Conservation (phyloP, 2,113 vertebrate species). For the Rhizomys pruinosus region DNA sequence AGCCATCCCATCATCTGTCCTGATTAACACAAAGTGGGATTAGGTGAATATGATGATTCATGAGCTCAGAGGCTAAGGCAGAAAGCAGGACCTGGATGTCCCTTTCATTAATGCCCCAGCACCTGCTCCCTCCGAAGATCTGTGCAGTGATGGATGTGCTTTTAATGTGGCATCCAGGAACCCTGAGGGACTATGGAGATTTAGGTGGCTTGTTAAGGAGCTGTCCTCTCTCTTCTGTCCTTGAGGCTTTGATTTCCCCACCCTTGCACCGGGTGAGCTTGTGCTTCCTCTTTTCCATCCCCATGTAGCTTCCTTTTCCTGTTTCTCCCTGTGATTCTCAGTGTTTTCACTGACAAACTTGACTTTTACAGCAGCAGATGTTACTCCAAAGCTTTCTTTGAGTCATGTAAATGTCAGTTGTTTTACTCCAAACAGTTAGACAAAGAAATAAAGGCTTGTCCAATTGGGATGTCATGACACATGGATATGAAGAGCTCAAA, state of each 20-base stretch:
- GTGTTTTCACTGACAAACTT: background rate
- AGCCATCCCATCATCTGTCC: slow-evolving; percentile 6
- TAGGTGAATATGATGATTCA: slow-evolving; percentile 37
- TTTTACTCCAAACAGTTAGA: background rate
- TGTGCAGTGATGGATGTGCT: background rate
- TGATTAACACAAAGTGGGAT: slow-evolving; percentile 28
- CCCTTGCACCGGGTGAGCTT: background rate
- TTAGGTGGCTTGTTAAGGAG: background rate
- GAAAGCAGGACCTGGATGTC: background rate
- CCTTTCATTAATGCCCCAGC: background rate
- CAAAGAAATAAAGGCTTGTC: background rate
- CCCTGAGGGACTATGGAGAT: background rate
- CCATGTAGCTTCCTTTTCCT: background rate
- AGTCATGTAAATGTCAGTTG: background rate
- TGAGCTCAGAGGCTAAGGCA: background rate
- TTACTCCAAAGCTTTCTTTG: background rate
- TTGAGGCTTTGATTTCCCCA: background rate
- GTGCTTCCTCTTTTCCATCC: background rate
- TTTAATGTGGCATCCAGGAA: slow-evolving; percentile 2
- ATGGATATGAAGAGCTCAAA: background rate
- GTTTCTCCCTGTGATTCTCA: background rate
- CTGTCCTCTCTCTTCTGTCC: background rate
- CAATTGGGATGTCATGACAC: accelerated
- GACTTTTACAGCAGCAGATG: background rate
- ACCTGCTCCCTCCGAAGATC: background rate